These are phyloP conservation scores for Otolemur garnettii DNA, from an alignment of 2,113 vertebrate genomes.

Conservation along the genomic window DNA sequence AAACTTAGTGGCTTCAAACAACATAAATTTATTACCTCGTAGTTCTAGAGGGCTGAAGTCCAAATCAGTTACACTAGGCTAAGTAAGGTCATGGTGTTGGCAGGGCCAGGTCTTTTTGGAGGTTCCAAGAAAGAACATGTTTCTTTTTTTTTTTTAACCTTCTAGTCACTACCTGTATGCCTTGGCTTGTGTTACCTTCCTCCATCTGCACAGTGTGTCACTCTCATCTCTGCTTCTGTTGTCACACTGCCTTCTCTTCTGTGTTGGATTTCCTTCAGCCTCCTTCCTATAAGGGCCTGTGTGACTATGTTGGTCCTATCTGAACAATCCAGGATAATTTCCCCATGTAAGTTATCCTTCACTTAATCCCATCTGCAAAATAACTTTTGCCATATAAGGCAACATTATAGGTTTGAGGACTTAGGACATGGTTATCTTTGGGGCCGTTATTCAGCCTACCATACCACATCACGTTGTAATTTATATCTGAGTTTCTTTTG, in stretches of 20 bases:
- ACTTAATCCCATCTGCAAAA: neutral
- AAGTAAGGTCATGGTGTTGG: neutral
- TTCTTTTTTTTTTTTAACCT: neutral
- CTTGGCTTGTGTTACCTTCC: neutral
- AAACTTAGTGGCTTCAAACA: neutral
- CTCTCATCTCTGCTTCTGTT: neutral
- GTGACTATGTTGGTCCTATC: neutral
- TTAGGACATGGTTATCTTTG: neutral
- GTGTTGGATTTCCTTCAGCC: neutral
- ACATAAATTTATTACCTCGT: neutral
- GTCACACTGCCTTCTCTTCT: neutral
- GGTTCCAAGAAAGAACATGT: neutral
- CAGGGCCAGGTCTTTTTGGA: neutral
- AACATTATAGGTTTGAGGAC: neutral
- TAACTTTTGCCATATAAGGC: neutral
- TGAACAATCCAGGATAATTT: neutral
- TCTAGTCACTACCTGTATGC: neutral
- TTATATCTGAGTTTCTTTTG: neutral
- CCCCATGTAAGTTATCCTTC: neutral
- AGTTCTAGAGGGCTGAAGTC: neutral
- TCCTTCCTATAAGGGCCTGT: neutral
- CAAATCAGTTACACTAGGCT: neutral
- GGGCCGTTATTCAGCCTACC: neutral
- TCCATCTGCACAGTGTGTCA: accelerated
- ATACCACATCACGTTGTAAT: neutral